Evolutionary conservation across 2,113 vertebrate genomes (phyloP).

Genomic region (Equus quagga): DNA sequence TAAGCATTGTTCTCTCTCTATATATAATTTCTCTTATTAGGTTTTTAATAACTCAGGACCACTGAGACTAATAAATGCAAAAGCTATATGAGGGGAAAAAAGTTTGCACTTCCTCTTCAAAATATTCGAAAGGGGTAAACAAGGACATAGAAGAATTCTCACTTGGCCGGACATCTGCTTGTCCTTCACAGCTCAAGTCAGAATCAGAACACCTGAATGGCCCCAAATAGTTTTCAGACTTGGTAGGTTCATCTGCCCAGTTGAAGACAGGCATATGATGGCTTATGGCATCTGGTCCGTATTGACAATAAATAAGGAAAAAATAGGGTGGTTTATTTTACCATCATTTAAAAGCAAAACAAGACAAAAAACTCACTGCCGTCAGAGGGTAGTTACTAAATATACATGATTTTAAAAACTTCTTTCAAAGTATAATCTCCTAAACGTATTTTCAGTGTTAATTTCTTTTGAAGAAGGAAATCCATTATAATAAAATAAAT

Average conservation of each 20-base stretch:
- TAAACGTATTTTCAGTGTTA: conserved; percentile 19
- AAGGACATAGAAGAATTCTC: neutral
- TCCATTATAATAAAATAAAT: neutral
- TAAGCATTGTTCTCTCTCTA: neutral
- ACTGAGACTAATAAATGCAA: conserved; percentile 22
- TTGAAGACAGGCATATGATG: neutral
- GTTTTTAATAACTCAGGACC: conserved; percentile 21
- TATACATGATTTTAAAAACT: neutral
- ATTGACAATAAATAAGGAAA: conserved; percentile 23
- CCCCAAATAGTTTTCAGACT: neutral
- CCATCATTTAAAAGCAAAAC: conserved; percentile 43
- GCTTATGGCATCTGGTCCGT: neutral
- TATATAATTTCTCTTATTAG: neutral
- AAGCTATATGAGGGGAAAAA: neutral
- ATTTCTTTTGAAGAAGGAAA: neutral
- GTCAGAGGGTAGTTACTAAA: conserved; percentile 19
- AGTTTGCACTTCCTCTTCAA: conserved; percentile 17
- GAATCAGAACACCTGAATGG: neutral
- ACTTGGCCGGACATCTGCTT: conserved; percentile 10
- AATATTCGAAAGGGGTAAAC: conserved; percentile 30
- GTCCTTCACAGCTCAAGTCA: conserved; percentile 25
- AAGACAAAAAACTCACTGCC: neutral
- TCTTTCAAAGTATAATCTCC: neutral
- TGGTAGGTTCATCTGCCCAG: neutral
- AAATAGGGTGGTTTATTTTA: neutral